Evolutionary conservation across 2,113 vertebrate species (phyloP), one percentile per base, ranked within the genome.

Genomic region (Ptyas mucosa): DNA sequence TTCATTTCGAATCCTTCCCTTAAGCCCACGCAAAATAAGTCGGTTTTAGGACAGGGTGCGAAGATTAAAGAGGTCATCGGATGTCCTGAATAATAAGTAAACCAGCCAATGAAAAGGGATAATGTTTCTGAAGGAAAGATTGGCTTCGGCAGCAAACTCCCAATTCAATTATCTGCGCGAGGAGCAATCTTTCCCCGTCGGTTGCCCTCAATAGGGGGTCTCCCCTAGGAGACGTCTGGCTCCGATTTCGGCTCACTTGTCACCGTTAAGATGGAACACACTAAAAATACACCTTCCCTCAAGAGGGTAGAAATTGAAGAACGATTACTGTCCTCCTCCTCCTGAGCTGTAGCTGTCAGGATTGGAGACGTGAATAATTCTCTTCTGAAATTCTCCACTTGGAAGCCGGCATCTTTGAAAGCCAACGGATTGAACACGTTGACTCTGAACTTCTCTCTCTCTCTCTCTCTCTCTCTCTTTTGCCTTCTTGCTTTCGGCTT

Each of bases 231-330:
- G 90, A 95, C 49, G 91, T 89, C 75, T 58, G 64, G 92, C 85
- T 92, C 46, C 34, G 81, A 0, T 94, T 94, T 88, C 49, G 86
- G 85, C 91, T 91, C 90, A 86, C 95, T 97, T 94, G 95, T 97
- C 96, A 95, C 94, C 93, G 61, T 81, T 92, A 95, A 96, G 95
- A 92, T 88, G 94, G 92, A 93, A 29, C 21, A 9, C 92, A 87
- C 97, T 98, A 98, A 98, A 98, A 98, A 98, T 98, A 97, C 1
- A 91, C 93, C 96, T 95, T 96, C 96, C 95, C 88, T 49, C 91
- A 93, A 94, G 94, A 96, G 91, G 92, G 81, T 93, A 93, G 94
- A 93, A 96, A 96, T 93, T 95, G 93, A 96, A 96, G 97, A 96
- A 95, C 92, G 96, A 93, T 52, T 93, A 94, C 94, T 94, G 20